Conservation (phyloP, 2,113 vertebrate genomes). For the Ictalurus furcatus region DNA sequence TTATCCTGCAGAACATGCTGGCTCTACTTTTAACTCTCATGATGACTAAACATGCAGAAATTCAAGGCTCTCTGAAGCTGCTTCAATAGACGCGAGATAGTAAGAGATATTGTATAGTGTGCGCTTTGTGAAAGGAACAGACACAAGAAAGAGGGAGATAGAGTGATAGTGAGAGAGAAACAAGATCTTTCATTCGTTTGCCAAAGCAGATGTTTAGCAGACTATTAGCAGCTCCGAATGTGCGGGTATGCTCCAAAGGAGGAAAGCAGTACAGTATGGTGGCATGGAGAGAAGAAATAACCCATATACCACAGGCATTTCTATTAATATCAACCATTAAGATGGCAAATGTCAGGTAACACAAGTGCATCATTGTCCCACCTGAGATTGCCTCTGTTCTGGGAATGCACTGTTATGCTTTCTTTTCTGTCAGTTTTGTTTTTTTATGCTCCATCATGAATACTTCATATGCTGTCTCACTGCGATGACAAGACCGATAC, state of each 20-base stretch:
- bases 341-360: slow-evolving; percentile 50
- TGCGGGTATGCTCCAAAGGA: slow-evolving; percentile 57
- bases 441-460: slow-evolving; percentile 8
- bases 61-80: slow-evolving; percentile 40
- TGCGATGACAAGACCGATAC: slow-evolving; percentile 29
- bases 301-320: slow-evolving; percentile 72
- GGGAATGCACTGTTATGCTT: slow-evolving; percentile 55
- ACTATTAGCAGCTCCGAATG: slow-evolving; percentile 52
- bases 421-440: slow-evolving; percentile 29
- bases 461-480: background rate
- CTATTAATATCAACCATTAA: slow-evolving; percentile 71
- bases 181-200: slow-evolving; percentile 37
- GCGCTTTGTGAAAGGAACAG: slow-evolving; percentile 12
- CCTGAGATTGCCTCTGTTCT: slow-evolving; percentile 58
- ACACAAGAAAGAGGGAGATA: slow-evolving; percentile 29
- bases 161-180: slow-evolving; percentile 34
- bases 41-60: slow-evolving; percentile 53
- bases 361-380: slow-evolving; percentile 70
- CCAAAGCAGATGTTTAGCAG: slow-evolving; percentile 57
- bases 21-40: slow-evolving; percentile 54
- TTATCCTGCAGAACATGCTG: slow-evolving; percentile 50
- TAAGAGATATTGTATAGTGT: slow-evolving; percentile 39
- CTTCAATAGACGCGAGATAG: slow-evolving; percentile 36
- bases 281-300: slow-evolving; percentile 56
- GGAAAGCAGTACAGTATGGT: slow-evolving; percentile 56